These are phyloP conservation scores for Hydrotaea cyrtoneurina DNA, from an alignment of 2,888 invertebrate genomes.

Conservation along the genomic window DNA sequence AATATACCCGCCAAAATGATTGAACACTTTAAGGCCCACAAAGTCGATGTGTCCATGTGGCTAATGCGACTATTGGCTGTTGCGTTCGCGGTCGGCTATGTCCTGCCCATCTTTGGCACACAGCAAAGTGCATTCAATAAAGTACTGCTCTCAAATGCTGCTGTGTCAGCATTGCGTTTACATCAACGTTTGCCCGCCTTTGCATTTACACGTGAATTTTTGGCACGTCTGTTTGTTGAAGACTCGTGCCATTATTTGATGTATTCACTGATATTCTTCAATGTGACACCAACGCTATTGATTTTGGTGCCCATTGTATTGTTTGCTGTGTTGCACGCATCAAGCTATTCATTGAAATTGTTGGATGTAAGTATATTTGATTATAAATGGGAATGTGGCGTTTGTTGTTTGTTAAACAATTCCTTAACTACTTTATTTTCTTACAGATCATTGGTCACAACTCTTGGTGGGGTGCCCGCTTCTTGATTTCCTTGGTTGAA, in stretches of 20 bases:
- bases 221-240: slow-evolving; percentile 90
- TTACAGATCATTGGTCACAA: slow-evolving; percentile 94
- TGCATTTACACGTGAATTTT: slow-evolving; percentile 90
- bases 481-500: slow-evolving; percentile 93
- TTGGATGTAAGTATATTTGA: slow-evolving; percentile 92
- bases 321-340: slow-evolving; percentile 95
- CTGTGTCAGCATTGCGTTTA: slow-evolving; percentile 95
- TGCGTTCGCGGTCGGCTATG: slow-evolving; percentile 90
- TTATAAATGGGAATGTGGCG: not conserved
- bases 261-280: slow-evolving; percentile 96
- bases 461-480: slow-evolving; percentile 93
- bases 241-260: slow-evolving; percentile 98
- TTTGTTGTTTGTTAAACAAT: not conserved
- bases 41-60: slow-evolving; percentile 94
- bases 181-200: slow-evolving; percentile 96
- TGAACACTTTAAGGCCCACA: slow-evolving; percentile 89
- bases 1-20: slow-evolving; percentile 82
- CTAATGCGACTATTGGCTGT: slow-evolving; percentile 91
- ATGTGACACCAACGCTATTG: slow-evolving; percentile 92
- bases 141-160: slow-evolving; percentile 95
- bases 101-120: slow-evolving; percentile 92
- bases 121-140: slow-evolving; percentile 93
- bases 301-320: slow-evolving; percentile 94
- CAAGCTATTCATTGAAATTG: slow-evolving; percentile 93
- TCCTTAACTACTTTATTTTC: no score